Evolutionary conservation across 2,888 invertebrate genomes (phyloP).

Genomic region (Corbicula japonica): DNA sequence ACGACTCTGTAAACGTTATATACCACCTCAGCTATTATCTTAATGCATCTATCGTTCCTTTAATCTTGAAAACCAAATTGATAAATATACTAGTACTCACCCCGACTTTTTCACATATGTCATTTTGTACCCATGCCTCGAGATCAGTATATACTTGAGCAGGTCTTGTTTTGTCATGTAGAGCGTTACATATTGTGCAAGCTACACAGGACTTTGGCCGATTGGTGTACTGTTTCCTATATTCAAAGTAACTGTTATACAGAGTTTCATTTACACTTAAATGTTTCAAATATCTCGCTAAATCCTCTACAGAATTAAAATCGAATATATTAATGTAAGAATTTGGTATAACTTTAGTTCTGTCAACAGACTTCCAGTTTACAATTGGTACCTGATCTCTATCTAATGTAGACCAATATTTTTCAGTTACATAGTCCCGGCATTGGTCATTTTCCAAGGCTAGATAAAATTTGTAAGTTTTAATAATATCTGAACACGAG

Average conservation of each 20-base stretch:
- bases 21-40: no score
- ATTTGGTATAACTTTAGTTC: slow-evolving; percentile 38
- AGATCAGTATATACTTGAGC: slow-evolving; percentile 26
- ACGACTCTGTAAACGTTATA: no score
- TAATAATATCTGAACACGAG: slow-evolving; percentile 36
- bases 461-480: slow-evolving; percentile 56
- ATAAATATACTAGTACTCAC: no score
- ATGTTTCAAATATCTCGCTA: slow-evolving; percentile 39
- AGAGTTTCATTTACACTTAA: slow-evolving; percentile 45
- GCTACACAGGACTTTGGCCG: background rate
- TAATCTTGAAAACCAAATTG: no score
- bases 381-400: slow-evolving; percentile 57
- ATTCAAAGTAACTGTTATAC: slow-evolving; percentile 66
- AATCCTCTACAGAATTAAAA: slow-evolving; percentile 36
- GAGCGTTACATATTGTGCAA: slow-evolving; percentile 27
- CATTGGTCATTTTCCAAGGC: slow-evolving; percentile 60
- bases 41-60: no score
- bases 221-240: slow-evolving; percentile 36
- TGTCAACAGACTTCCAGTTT: slow-evolving; percentile 49
- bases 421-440: slow-evolving; percentile 60
- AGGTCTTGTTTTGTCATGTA: slow-evolving; percentile 13
- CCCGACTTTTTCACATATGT: slow-evolving; percentile 39
- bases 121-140: slow-evolving; percentile 40
- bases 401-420: slow-evolving; percentile 54
- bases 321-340: slow-evolving; percentile 64